Base-by-base conservation (phyloP, 2,113 vertebrate genomes). In the Ptyas mucosa region DNA sequence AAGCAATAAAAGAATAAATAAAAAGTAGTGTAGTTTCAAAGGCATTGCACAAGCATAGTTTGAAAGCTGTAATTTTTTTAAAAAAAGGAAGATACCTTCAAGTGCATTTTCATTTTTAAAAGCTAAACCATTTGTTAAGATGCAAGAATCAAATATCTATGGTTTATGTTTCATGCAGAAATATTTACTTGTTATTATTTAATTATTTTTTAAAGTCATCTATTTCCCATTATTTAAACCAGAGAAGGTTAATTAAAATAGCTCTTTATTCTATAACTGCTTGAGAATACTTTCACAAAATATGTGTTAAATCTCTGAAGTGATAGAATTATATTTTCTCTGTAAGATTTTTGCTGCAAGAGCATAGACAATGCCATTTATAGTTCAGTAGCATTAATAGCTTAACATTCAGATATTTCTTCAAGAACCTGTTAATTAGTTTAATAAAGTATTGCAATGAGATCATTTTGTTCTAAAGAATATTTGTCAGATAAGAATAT, bases 171-270 rank as follows among this genome's bases (percentile, higher is more conserved):
- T 64, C 90, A 91, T 89, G 34, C 88, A 85, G 51, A 10, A 94
- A 61, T 92, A 90, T 20, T 81, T 89, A 88, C 29, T 53, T 96
- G 21, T 91, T 96, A 39, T 94, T 97, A 49, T 95, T 64, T 92
- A 75, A 57, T 15, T 85, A 61, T 89, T 95, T 87, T 95, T 95
- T 96, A 88, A 96, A 92, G 91, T 94, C 95, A 95, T 64, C 93
- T 91, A 85, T 96, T 97, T 97, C 95, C 95, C 95, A 94, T 94
- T 97, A 97, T 98, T 98, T 98, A 98, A 98, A 98, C 98, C 97
- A 98, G 95, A 97, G 95, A 97, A 97, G 98, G 98, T 98, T 99
- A 98, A 98, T 98, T 98, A 98, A 98, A 98, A 97, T 94, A 94
- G 96, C 95, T 96, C 94, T 97, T 97, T 97, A 96, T 97, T 98